Base-by-base conservation (phyloP, 2,113 vertebrate species). In the Hippocampus mohnikei region DNA sequence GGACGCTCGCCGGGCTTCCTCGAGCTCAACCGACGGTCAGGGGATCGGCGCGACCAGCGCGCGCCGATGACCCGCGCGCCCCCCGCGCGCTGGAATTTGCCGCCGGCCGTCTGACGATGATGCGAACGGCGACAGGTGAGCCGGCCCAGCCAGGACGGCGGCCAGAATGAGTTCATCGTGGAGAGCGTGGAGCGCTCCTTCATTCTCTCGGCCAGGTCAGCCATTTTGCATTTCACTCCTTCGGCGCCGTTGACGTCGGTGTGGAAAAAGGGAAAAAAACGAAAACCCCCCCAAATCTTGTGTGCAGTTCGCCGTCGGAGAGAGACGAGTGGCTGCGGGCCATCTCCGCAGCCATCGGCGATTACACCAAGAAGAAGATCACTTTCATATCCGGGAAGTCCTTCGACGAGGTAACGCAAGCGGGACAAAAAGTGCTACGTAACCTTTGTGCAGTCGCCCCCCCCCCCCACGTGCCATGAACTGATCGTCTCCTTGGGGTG, bases 131-230 rank as follows among this genome's bases (percentile, higher is more conserved):
- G 81, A 23, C 89, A 99, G 97, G 97, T 99, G 62, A 95, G 94
- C 89, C 98, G 96, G 83, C 97, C 97, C 67, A 96, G 90, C 23
- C 96, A 96, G 69, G 97, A 98, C 83, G 97, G 94, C 0, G 95
- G 95, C 88, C 97, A 99, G 86, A 99, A 98, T 72, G 97, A 98
- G 81, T 81, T 99, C 78, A 97, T 95, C 86, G 98, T 99, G 65
- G 96, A 98, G 92, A 99, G 97, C 0, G 97, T 99, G 71, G 96
- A 98, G 75, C 95, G 97, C 66, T 98, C 97, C 75, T 99, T 99
- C 81, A 99, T 96, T 80, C 95, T 98, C 66, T 99, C 96, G 66
- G 96, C 95, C 0, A 96, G 95, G 97, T 99, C 63, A 53, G 2
- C 1, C 64, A 46, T 25, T 23, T 16, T 16, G 8, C 41, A 11